Evolutionary conservation across 1,140 invertebrate genomes (phyloP).

Genomic region (Eupristina koningsbergeri): DNA sequence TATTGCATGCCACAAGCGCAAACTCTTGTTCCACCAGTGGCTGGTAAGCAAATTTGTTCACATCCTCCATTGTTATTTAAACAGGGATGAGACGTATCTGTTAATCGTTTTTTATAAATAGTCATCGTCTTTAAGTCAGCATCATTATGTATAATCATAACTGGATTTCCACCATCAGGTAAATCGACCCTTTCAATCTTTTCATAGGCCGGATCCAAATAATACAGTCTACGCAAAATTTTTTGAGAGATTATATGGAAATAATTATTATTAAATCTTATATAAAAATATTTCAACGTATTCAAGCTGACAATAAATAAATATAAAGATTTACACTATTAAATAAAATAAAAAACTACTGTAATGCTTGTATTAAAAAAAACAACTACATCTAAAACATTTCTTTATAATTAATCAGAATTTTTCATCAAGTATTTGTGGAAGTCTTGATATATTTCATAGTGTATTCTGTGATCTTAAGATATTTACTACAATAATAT

Average conservation of each 20-base stretch:
- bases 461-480: too few relatives aligned
- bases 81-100: slow-evolving; percentile 88
- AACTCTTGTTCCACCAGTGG: slow-evolving; percentile 78
- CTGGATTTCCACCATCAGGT: slow-evolving; percentile 85
- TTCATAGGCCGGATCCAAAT: slow-evolving; percentile 91
- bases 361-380: too few relatives aligned
- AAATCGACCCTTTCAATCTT: slow-evolving; percentile 91
- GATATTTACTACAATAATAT: too few relatives aligned
- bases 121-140: slow-evolving; percentile 90
- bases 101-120: slow-evolving; percentile 87
- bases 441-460: too few relatives aligned
- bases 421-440: too few relatives aligned
- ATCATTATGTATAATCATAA: slow-evolving; percentile 88
- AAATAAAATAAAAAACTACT: too few relatives aligned
- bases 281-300: too few relatives aligned
- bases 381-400: too few relatives aligned
- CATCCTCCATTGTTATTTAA: slow-evolving; percentile 90
- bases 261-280: too few relatives aligned
- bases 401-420: too few relatives aligned
- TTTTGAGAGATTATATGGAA: background rate
- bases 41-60: slow-evolving; percentile 93
- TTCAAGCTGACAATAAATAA: too few relatives aligned
- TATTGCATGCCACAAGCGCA: slow-evolving; percentile 94
- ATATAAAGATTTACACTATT: too few relatives aligned
- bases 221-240: slow-evolving; percentile 81